Evolutionary conservation across 2,888 invertebrate species (phyloP).

Genomic region (Antitype chi): DNA sequence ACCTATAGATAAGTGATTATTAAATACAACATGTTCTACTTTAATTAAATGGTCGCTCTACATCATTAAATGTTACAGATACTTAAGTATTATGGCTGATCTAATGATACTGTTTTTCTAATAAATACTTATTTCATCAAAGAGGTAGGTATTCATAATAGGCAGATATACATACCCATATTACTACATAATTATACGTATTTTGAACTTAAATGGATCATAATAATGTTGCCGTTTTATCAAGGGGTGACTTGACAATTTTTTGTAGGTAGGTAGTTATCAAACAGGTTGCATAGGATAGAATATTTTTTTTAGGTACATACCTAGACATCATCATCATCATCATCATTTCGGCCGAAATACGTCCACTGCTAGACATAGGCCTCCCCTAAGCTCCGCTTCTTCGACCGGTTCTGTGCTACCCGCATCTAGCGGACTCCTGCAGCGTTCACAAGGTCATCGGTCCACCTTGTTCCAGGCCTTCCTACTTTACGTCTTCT

Average conservation of each 20-base stretch:
- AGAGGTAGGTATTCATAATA: not conserved
- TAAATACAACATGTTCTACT: slow-evolving; percentile 13
- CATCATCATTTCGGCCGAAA: no score
- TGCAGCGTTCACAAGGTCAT: no score
- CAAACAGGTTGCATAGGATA: not conserved
- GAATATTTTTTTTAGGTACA: not conserved
- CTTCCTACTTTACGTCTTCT: no score
- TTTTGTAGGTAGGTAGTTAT: not conserved
- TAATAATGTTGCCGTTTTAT: slow-evolving; percentile 4
- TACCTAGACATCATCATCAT: no score
- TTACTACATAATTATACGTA: not conserved
- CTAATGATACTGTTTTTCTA: slow-evolving; percentile 6
- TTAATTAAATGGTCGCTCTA: not conserved
- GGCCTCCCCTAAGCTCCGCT: no score
- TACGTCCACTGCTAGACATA: no score
- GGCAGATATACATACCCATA: not conserved
- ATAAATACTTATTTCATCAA: not conserved
- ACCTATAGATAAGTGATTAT: not conserved
- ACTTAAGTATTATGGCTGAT: not conserved
- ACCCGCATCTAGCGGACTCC: no score
- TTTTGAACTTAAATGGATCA: not conserved
- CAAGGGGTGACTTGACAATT: not conserved
- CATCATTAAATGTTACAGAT: not conserved
- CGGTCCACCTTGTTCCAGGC: no score
- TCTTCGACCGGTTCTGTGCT: no score